Conservation (phyloP, 1,140 invertebrate genomes). For the Tigriopus japonicus region DNA sequence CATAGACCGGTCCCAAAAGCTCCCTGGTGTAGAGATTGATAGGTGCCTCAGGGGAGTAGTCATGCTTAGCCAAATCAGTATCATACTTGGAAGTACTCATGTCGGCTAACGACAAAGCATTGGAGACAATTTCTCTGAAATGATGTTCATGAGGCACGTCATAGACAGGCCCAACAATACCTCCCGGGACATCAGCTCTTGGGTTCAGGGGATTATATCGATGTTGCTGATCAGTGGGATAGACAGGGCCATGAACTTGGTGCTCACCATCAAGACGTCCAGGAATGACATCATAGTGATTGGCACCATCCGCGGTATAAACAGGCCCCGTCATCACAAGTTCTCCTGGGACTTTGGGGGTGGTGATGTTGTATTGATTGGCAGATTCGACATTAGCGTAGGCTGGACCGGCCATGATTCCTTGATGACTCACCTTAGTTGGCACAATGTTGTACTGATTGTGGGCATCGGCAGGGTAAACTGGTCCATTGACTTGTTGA, state of each 20-base stretch:
- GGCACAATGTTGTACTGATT: neutral
- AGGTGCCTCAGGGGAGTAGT: neutral
- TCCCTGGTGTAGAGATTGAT: neutral
- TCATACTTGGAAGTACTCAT: slow-evolving; percentile 6
- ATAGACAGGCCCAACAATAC: slow-evolving; percentile 3
- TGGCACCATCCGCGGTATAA: neutral
- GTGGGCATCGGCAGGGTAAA: slow-evolving; percentile 4
- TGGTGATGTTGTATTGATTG: neutral
- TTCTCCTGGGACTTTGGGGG: neutral
- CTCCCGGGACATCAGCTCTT: neutral
- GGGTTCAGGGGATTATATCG: slow-evolving; percentile 2
- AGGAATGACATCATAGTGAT: slow-evolving; percentile 10
- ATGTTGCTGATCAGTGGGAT: slow-evolving; percentile 4
- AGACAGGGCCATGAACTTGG: neutral
- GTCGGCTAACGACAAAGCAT: slow-evolving; percentile 5
- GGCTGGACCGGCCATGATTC: slow-evolving; percentile 7
- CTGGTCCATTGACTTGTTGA: neutral
- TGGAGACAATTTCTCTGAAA: slow-evolving; percentile 8
- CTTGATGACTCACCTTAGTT: neutral
- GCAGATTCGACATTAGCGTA: neutral
- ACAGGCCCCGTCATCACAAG: slow-evolving; percentile 7
- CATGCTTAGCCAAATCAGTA: slow-evolving; percentile 3
- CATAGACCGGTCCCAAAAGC: slow-evolving; percentile 13
- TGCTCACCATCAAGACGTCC: neutral
- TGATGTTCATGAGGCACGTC: slow-evolving; percentile 5